Evolutionary conservation across 2,888 invertebrate genomes (phyloP).

Genomic region (Eudasyphora cyanicolor): DNA sequence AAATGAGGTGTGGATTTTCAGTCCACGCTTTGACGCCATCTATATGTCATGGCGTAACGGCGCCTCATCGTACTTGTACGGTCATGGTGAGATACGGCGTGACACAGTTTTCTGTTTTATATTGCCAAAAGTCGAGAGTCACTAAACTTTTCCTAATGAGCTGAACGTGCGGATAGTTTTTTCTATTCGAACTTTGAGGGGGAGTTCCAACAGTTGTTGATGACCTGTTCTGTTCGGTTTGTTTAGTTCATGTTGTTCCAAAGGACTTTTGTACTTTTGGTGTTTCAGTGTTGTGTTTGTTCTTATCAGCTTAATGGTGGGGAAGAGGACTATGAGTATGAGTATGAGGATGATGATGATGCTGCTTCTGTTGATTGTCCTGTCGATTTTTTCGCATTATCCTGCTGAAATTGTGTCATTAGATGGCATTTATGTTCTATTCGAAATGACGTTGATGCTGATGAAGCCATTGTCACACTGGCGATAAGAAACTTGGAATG

Average conservation of each 20-base stretch:
- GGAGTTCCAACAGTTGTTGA: neutral
- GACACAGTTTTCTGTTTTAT: conserved; percentile 18
- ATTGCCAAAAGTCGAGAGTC: neutral
- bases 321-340: neutral
- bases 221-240: conserved; percentile 1
- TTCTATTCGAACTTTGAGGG: neutral
- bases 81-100: neutral
- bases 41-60: neutral
- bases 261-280: neutral
- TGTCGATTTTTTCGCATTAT: neutral
- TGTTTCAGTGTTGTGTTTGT: neutral
- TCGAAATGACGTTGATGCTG: neutral
- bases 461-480: conserved; percentile 13
- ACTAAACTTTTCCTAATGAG: conserved; percentile 60
- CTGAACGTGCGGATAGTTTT: conserved; percentile 54
- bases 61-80: neutral
- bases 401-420: conserved; percentile 6
- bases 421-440: neutral
- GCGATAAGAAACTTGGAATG: neutral
- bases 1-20: conserved; percentile 1
- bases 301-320: too few species aligned
- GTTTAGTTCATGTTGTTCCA: neutral
- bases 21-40: neutral
- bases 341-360: neutral
- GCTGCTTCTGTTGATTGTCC: neutral